A percentile compares a stretch with the other conserved stretches of the same genome.
Conservation (phyloP, 2,797 vertebrate genomes). For the Cynodonichthys magdalenae region DNA sequence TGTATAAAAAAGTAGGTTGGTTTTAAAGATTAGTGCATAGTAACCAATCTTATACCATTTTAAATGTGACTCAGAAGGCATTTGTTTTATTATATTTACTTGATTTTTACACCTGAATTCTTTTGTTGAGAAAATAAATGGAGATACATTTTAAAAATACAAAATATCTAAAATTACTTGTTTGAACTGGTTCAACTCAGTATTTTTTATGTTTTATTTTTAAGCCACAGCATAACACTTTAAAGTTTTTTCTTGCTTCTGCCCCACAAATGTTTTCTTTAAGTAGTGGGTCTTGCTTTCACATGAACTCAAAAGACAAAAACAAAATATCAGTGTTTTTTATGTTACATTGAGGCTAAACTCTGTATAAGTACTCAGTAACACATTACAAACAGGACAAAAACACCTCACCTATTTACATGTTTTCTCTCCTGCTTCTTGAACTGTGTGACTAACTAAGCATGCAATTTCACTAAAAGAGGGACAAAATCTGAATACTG, state of each 20-base stretch:
- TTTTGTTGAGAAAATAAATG: too few species aligned
- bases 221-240: conserved; percentile 85
- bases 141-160: too few species aligned
- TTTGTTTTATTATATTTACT: too few species aligned
- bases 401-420: conserved; percentile 1
- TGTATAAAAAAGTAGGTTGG: too few species aligned
- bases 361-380: conserved; percentile 3
- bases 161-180: too few species aligned
- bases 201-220: too few species aligned
- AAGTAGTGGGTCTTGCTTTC: conserved; percentile 77
- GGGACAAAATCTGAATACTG: conserved; percentile 28
- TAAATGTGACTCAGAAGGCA: too few species aligned
- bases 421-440: conserved; percentile 36
- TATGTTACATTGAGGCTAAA: conserved; percentile 18
- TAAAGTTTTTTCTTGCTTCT: conserved; percentile 88
- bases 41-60: too few species aligned
- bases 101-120: too few species aligned
- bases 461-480: conserved; percentile 17
- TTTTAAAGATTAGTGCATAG: too few species aligned
- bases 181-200: too few species aligned
- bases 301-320: background rate
- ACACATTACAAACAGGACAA: conserved; percentile 4
- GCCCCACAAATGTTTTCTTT: conserved; percentile 85
- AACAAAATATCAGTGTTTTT: conserved; percentile 49
- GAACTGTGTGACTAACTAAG: conserved; percentile 45